Evolutionary conservation across 2,113 vertebrate species (phyloP).

Genomic region (Pomatorhinus ruficollis): DNA sequence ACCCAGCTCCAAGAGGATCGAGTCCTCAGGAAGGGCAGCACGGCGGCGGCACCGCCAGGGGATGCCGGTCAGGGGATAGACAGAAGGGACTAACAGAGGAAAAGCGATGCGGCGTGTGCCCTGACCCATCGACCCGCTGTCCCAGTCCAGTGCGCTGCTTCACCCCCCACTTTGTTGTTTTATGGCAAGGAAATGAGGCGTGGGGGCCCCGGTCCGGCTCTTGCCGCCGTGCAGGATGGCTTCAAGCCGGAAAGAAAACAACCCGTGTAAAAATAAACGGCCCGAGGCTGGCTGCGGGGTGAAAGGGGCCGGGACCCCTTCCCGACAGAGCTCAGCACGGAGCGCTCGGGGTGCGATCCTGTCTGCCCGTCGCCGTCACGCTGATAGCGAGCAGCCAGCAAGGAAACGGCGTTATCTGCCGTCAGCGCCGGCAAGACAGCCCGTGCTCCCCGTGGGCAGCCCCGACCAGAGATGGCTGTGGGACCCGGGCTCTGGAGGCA

Average conservation of each 20-base stretch:
- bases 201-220: background rate
- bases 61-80: background rate
- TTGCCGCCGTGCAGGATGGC: background rate
- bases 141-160: background rate
- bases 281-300: background rate
- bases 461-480: fast-evolving
- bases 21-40: background rate
- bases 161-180: conserved; percentile 50
- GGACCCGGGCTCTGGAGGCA: background rate
- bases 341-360: background rate
- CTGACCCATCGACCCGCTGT: conserved; percentile 17
- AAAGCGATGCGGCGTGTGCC: background rate
- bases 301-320: background rate
- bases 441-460: background rate
- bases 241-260: conserved; percentile 65
- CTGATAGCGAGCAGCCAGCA: background rate
- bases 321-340: fast-evolving
- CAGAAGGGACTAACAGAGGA: background rate
- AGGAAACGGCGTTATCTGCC: conserved; percentile 29
- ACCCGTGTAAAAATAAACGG: conserved; percentile 17
- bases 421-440: background rate
- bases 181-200: conserved; percentile 58
- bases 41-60: fast-evolving
- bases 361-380: background rate
- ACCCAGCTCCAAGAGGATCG: fast-evolving